Base-by-base conservation (phyloP, 2,888 invertebrate species). In the Drosophila dives region DNA sequence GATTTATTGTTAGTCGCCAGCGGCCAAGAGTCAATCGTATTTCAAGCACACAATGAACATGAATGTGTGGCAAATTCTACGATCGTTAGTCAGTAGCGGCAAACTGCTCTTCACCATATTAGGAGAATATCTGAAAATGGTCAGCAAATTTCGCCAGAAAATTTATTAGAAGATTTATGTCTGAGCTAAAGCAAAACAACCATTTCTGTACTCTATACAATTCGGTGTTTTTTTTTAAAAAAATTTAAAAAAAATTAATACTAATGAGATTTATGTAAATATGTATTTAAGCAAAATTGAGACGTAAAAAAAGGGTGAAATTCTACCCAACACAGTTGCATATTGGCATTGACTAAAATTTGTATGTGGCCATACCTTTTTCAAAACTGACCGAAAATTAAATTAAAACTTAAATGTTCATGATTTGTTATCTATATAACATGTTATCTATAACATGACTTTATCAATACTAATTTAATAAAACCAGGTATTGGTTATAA, bases 1-100 rank as follows among this genome's bases (percentile, higher is more conserved):
- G 84, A 85, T 85, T 85, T 85, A 85, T 85, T 69, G 86, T 51
- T 45, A 58, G 17, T 42, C 49, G 83, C 85, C 87, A 63, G 51
- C 60, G 81, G 87, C 60, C 75, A 86, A 81, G 72, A 80, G 86
- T 81, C 86, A 81, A 83, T 77, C 82, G 81, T 64, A 69, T 66
- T 69, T 40, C 42, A 56, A 60, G 49, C 70, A 64, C 64, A 75
- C 64, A 74, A 59, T 60, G 66, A 77, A 15, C 38, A 55, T n/a
- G 36, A 55, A 15, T 45, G 67, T 68, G 40, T 60, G 72, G 60
- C 60, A 56, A 65, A 74, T 69, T 23, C 72, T 73, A 66, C 38
- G 29, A 55, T 40, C 55, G 40, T 29, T 29, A 56, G 69, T 64
- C 65, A 62, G 75, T 51, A 58, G 60, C 51, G 50, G 67, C 50